Conservation (phyloP, 2,888 invertebrate genomes). For the Diplolepis rosae region DNA sequence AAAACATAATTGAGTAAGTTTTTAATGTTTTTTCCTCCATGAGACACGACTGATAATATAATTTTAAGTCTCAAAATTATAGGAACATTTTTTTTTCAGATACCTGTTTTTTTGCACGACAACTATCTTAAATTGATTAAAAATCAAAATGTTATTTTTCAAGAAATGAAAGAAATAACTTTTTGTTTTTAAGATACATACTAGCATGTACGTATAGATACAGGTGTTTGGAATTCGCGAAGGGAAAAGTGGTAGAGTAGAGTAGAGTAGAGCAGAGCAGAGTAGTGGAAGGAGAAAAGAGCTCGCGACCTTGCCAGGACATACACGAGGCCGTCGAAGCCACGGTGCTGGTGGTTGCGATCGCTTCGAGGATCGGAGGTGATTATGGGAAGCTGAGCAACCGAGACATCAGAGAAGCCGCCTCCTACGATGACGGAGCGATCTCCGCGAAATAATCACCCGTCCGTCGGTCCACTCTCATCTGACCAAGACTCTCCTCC, state of each 20-base stretch:
- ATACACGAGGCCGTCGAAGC: constrained; percentile 55
- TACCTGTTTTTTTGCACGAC: too few relatives aligned
- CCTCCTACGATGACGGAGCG: constrained; percentile 68
- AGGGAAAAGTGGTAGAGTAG: constrained; percentile 34
- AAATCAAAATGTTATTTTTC: too few relatives aligned
- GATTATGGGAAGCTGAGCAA: constrained; percentile 62
- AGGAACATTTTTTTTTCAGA: too few relatives aligned
- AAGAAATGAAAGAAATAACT: too few relatives aligned
- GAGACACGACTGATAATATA: too few relatives aligned
- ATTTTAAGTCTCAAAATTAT: too few relatives aligned
- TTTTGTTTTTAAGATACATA: too few relatives aligned
- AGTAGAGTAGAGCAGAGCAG: constrained; percentile 33
- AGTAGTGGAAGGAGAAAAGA: constrained; percentile 34
- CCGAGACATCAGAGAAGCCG: constrained; percentile 63
- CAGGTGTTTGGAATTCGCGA: constrained; percentile 12
- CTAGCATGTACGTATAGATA: too few relatives aligned
- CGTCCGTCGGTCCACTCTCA: constrained; percentile 51
- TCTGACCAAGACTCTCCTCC: constrained; percentile 36
- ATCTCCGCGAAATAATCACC: constrained; percentile 67
- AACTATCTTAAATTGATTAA: too few relatives aligned
- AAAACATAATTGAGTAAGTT: too few relatives aligned
- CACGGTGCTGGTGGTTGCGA: constrained; percentile 44
- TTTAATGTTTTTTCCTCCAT: too few relatives aligned
- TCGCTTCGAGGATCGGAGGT: constrained; percentile 60
- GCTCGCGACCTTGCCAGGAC: constrained; percentile 56